Percentiles rank a stretch among this genome's conserved stretches.
Conservation (phyloP, 2,888 invertebrate genomes). For the Palloptera scutellata region DNA sequence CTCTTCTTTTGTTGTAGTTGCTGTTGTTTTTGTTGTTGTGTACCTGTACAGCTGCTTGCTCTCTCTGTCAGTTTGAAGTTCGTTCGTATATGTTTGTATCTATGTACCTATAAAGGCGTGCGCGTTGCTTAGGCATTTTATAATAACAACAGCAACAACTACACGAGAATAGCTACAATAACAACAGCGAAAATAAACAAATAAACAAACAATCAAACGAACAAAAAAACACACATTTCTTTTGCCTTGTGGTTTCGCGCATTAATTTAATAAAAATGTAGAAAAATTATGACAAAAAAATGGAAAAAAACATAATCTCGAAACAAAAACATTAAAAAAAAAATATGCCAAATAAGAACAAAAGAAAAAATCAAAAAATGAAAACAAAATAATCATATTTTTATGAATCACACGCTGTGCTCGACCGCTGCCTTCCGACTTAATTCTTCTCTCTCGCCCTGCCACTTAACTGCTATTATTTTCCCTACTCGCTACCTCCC, state of each 20-base stretch:
- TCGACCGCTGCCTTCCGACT: not conserved
- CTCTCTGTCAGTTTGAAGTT: too few species aligned
- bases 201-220: not conserved
- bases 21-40: too few species aligned
- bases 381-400: not conserved
- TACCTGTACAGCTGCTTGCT: too few species aligned
- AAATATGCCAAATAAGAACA: not conserved
- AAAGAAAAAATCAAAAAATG: not conserved
- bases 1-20: too few species aligned
- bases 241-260: constrained; percentile 8
- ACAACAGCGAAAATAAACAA: not conserved
- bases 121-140: not conserved
- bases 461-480: not conserved
- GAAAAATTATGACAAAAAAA: constrained; percentile 1
- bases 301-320: constrained; percentile 5
- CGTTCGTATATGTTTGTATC: too few species aligned
- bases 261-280: not conserved
- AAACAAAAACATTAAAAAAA: not conserved
- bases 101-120: not conserved
- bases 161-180: not conserved
- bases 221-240: not conserved
- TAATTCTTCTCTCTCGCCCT: too few species aligned
- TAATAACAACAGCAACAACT: not conserved
- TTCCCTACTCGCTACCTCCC: not conserved
- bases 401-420: constrained; percentile 11